Conservation (phyloP, 2,888 invertebrate genomes). For the Patella pellucida region DNA sequence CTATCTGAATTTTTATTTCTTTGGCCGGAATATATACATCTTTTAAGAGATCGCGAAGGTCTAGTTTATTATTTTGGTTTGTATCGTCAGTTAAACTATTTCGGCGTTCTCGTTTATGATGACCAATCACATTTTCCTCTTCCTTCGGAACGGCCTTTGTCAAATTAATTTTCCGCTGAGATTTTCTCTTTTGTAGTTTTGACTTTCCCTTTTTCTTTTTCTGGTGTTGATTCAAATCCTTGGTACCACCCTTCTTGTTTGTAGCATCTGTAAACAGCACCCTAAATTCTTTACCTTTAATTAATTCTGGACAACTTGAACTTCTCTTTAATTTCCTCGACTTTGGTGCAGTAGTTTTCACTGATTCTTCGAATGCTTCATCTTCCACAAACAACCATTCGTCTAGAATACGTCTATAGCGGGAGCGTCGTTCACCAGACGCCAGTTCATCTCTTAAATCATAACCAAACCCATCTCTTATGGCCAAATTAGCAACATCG, state of each 20-base stretch:
- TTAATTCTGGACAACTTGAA: background rate
- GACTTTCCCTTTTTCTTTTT: background rate
- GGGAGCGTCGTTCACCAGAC: background rate
- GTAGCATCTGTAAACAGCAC: background rate
- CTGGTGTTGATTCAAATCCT: background rate
- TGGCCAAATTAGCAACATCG: constrained; percentile 13
- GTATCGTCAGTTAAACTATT: background rate
- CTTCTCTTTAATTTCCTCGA: background rate
- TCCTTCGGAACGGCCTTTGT: background rate
- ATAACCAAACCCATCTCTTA: constrained; percentile 5
- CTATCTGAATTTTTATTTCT: constrained; percentile 25
- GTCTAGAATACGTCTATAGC: background rate
- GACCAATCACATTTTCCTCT: background rate
- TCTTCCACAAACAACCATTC: background rate
- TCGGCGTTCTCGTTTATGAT: background rate
- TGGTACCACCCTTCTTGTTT: background rate
- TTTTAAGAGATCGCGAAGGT: constrained; percentile 20
- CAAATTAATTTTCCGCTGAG: background rate
- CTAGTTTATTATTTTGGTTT: background rate
- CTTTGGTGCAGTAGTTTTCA: background rate
- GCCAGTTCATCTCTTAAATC: background rate
- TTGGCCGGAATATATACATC: constrained; percentile 25
- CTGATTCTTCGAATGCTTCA: background rate
- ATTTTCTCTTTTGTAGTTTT: background rate
- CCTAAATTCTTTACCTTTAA: background rate